Evolutionary conservation across 1,140 invertebrate species (phyloP).

Genomic region (Eurytemora carolleeae): DNA sequence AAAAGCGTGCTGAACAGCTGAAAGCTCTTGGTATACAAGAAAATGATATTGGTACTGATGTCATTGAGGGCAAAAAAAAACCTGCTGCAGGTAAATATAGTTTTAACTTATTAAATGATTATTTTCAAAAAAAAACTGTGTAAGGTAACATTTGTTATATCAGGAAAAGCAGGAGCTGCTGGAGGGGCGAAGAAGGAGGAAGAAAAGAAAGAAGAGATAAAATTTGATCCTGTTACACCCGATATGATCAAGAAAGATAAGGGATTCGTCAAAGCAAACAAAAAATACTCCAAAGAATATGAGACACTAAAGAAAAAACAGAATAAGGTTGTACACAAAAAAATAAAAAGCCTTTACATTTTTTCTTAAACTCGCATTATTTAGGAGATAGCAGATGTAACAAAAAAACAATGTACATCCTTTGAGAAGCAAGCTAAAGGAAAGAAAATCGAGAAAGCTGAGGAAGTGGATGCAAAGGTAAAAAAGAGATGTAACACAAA

Average conservation of each 20-base stretch:
- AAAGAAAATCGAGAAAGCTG: background rate
- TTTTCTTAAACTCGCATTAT: too few relatives aligned
- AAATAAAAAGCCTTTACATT: too few relatives aligned
- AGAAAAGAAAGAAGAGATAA: constrained; percentile 48
- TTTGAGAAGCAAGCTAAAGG: background rate
- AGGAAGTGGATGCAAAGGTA: too few relatives aligned
- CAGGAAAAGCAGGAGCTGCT: constrained; percentile 17
- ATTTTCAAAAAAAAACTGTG: too few relatives aligned
- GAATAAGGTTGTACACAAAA: constrained; percentile 70
- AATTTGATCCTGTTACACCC: constrained; percentile 77
- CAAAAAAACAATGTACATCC: background rate
- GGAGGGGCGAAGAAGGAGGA: constrained; percentile 22
- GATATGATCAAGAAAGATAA: constrained; percentile 79
- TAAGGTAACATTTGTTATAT: too few relatives aligned
- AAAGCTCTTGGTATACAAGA: constrained; percentile 83
- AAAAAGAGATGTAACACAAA: too few relatives aligned
- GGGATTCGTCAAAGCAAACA: constrained; percentile 74
- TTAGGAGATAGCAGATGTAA: background rate
- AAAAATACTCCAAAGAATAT: constrained; percentile 88
- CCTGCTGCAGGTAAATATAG: constrained; percentile 1
- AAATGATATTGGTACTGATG: constrained; percentile 36
- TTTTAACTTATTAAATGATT: too few relatives aligned
- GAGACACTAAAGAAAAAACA: constrained; percentile 79
- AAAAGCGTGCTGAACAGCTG: constrained; percentile 73
- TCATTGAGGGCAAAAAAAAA: constrained; percentile 19